phyloP scores from a whole-genome alignment of 2,888 invertebrate species.

The Cloeon dipterum region DNA sequence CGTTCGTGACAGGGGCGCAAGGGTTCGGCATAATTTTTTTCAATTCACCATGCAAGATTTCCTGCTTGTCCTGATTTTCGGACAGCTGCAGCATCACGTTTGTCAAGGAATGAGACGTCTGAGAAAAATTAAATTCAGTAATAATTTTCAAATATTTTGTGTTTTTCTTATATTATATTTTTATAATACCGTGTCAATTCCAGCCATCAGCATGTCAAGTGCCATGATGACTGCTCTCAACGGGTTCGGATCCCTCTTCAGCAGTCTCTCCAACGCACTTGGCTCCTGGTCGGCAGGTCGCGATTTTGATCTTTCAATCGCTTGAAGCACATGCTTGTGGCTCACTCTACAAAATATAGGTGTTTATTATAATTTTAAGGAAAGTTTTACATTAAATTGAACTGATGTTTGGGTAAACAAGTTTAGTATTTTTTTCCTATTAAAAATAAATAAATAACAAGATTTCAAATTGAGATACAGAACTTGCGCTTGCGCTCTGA shows the following conservation, averaged over 20 bases:
- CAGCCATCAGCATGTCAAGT: constrained; percentile 42
- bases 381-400: too few relatives aligned
- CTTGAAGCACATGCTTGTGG: constrained; percentile 13
- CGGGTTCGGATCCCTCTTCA: constrained; percentile 13
- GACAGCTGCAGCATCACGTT: constrained; percentile 53
- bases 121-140: too few relatives aligned
- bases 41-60: constrained; percentile 30
- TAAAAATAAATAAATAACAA: too few relatives aligned
- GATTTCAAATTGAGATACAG: too few relatives aligned
- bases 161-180: neutral
- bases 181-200: constrained; percentile 44
- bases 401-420: too few relatives aligned
- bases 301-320: constrained; percentile 7
- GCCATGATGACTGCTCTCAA: constrained; percentile 39
- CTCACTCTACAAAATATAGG: constrained; percentile 10
- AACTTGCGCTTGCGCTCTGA: too few relatives aligned
- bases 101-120: constrained; percentile 53
- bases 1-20: constrained; percentile 26
- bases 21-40: constrained; percentile 26
- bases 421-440: too few relatives aligned
- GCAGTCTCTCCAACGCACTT: constrained; percentile 37
- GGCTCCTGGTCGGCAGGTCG: too few relatives aligned
- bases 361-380: too few relatives aligned
- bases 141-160: constrained; percentile 2
- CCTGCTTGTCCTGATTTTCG: constrained; percentile 41